These are phyloP conservation scores for Oryctes rhinoceros DNA, from an alignment of 1,140 invertebrate species.

Conservation along the genomic window DNA sequence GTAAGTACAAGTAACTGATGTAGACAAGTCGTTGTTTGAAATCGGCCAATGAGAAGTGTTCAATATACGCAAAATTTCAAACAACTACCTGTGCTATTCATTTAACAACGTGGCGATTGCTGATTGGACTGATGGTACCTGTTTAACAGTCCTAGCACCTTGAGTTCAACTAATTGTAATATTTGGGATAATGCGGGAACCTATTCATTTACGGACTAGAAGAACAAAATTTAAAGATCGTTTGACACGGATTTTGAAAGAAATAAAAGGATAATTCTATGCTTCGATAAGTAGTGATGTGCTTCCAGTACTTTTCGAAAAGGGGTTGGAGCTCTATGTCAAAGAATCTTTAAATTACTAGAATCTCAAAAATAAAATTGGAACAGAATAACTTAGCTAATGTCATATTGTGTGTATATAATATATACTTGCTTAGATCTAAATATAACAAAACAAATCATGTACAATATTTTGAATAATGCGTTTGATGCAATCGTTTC, in stretches of 20 bases:
- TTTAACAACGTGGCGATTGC: neutral
- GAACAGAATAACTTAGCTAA: slow-evolving; percentile 28
- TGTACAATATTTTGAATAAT: slow-evolving; percentile 14
- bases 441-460: neutral
- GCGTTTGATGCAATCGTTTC: neutral
- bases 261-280: neutral
- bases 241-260: slow-evolving; percentile 2
- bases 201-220: slow-evolving; percentile 23
- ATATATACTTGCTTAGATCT: neutral
- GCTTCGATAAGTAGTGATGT: neutral
- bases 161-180: slow-evolving; percentile 19
- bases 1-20: no score
- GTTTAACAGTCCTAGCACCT: neutral
- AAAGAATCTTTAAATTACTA: slow-evolving; percentile 16
- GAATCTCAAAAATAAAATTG: slow-evolving; percentile 29
- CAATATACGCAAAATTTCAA: neutral
- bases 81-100: neutral
- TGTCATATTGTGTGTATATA: slow-evolving; percentile 19
- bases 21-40: neutral
- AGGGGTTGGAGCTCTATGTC: neutral
- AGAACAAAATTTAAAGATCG: slow-evolving; percentile 15
- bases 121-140: neutral
- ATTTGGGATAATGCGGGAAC: slow-evolving; percentile 24
- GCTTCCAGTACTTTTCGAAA: neutral
- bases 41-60: neutral